Evolutionary conservation across 1,140 invertebrate species (phyloP).

Genomic region (Scaptodrosophila lebanonensis): DNA sequence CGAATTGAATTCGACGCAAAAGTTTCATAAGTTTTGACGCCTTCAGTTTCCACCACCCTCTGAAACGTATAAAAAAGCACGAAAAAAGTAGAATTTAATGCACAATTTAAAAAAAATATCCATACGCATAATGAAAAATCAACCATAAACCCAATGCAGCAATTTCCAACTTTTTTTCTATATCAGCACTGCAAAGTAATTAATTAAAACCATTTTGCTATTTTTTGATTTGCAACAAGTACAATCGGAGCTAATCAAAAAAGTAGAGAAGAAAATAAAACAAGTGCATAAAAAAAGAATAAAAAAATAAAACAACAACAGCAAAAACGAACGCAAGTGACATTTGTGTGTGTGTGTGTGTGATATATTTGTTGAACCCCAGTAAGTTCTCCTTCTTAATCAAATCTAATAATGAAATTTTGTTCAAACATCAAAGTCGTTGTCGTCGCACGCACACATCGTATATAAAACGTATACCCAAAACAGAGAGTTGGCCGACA

Average conservation of each 20-base stretch:
- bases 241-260: too few relatives aligned
- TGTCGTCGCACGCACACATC: not conserved
- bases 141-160: too few relatives aligned
- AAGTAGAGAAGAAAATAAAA: slow-evolving; percentile 50
- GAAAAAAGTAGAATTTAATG: slow-evolving; percentile 61
- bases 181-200: too few relatives aligned
- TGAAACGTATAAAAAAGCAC: slow-evolving; percentile 22
- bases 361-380: slow-evolving; percentile 4
- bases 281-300: slow-evolving; percentile 47
- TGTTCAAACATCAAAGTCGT: slow-evolving; percentile 54
- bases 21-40: too few relatives aligned
- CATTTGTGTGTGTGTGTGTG: slow-evolving; percentile 5
- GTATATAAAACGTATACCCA: slow-evolving; percentile 5
- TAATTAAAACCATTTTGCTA: too few relatives aligned
- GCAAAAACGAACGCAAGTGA: slow-evolving; percentile 26
- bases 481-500: slow-evolving; percentile 13
- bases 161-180: too few relatives aligned
- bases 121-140: too few relatives aligned
- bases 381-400: slow-evolving; percentile 44
- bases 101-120: too few relatives aligned
- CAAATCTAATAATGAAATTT: slow-evolving; percentile 49
- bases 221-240: too few relatives aligned
- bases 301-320: slow-evolving; percentile 19
- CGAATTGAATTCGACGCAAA: slow-evolving; percentile 50
- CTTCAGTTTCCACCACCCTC: too few relatives aligned